Evolutionary conservation across 1,140 invertebrate species (phyloP), one percentile per base, ranked within the genome.

Genomic region (Pectinophora gossypiella): DNA sequence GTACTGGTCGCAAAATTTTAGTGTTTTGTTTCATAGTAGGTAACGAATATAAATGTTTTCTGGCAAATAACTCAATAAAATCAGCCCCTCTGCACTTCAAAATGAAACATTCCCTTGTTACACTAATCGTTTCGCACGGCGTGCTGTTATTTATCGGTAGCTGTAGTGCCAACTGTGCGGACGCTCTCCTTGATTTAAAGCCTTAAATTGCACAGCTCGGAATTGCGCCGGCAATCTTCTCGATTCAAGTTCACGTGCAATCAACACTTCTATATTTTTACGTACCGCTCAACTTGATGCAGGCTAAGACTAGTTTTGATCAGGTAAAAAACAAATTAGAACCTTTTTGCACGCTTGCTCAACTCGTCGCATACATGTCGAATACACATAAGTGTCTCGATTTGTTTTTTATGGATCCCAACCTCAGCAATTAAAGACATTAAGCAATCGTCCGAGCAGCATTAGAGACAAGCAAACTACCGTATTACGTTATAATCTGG

Each of bases 401-500:
- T 49, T 43, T 44, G 13, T 43, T 48, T 43, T 51, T 61, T 64
- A 58, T 68, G 54, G 56, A 57, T 61, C 36, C 48, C 58, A 23
- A 57, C 59, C 54, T 42, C 51, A 58, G 64, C 67, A 76, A 81
- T 79, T 76, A 76, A 81, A 70, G 54, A 56, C 64, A 64, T 84
- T 84, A 73, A 71, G 77, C 72, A 76, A 80, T 64, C 61, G 56
- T 62, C 72, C 77, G 74, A 80, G 74, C 68, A 68, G 74, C 72
- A 76, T 59, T 62, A 69, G 70, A 75, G 67, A 68, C 68, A 70
- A 57, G 64, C 72, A 68, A 68, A 81, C 82, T 83, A 85, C 82
- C 70, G 82, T 85, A 72, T 83, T 85, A 85, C 82, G 82, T 81
- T 83, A 70, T 81, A 83, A 85, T 82, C 77, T 75, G 71, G 64